These are phyloP conservation scores for Erebia palarica DNA, from an alignment of 2,888 invertebrate genomes.

Conservation along the genomic window DNA sequence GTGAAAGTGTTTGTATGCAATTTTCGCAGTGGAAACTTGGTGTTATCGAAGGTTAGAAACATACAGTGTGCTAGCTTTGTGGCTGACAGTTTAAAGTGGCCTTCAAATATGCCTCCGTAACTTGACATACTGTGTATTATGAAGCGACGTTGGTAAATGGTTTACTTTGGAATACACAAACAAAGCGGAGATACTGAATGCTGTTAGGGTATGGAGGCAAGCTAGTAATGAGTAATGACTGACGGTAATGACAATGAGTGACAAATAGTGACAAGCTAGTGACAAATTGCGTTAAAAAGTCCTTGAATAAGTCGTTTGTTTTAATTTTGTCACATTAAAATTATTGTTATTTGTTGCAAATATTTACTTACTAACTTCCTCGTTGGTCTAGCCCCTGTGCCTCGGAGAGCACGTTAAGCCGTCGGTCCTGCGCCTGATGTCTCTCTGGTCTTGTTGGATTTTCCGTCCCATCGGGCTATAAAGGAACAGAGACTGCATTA, in stretches of 20 bases:
- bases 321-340: neutral
- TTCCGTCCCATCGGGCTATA: too few species aligned
- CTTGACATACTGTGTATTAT: neutral
- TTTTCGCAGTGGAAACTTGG: too few species aligned
- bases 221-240: neutral
- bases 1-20: too few species aligned
- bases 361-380: too few species aligned
- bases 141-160: conserved; percentile 7
- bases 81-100: conserved; percentile 14
- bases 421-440: too few species aligned
- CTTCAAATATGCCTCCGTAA: conserved; percentile 10
- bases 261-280: neutral
- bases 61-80: neutral
- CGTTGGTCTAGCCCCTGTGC: too few species aligned
- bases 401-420: too few species aligned
- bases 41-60: conserved; percentile 7
- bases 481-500: too few species aligned
- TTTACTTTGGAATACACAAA: conserved; percentile 3
- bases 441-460: too few species aligned
- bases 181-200: neutral
- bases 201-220: neutral
- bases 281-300: conserved; percentile 1
- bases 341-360: too few species aligned
- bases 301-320: neutral
- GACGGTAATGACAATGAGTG: neutral